These are phyloP conservation scores for Peromyscus eremicus DNA, from an alignment of 2,797 vertebrate species.

Conservation along the genomic window DNA sequence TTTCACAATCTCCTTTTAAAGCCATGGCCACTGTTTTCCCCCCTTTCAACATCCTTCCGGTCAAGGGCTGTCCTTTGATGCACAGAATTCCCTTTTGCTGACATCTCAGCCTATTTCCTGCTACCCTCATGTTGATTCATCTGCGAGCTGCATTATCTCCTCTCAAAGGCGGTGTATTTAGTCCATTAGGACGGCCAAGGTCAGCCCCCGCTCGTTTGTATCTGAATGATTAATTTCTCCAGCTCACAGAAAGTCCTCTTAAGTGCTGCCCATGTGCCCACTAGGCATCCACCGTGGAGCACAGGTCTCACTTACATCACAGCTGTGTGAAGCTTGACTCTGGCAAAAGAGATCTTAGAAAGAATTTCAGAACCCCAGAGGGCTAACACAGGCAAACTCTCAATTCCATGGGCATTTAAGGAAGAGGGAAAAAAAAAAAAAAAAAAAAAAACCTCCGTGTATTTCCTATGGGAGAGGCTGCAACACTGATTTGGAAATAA, in stretches of 20 bases:
- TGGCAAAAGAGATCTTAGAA: neutral
- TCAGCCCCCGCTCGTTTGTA: slow-evolving; percentile 29
- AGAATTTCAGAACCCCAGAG: neutral
- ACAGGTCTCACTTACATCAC: neutral
- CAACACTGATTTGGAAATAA: slow-evolving; percentile 3
- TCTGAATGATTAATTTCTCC: slow-evolving; percentile 39
- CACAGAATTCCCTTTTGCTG: slow-evolving; percentile 48
- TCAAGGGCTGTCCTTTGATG: slow-evolving; percentile 36
- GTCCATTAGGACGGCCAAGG: neutral
- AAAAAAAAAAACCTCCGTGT: neutral
- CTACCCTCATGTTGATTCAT: slow-evolving; percentile 58
- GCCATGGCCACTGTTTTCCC: neutral
- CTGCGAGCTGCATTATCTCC: slow-evolving; percentile 52
- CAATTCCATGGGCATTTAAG: neutral
- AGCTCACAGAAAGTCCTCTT: neutral
- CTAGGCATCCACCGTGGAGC: neutral
- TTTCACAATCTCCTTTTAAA: slow-evolving; percentile 48
- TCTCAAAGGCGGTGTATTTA: slow-evolving; percentile 33
- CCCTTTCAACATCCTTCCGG: neutral
- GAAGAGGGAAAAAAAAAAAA: neutral
- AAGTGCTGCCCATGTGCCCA: neutral
- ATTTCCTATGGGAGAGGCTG: neutral
- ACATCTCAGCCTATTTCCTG: slow-evolving; percentile 68
- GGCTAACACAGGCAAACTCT: neutral
- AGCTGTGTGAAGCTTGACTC: neutral